Percentiles rank a stretch among this genome's conserved stretches.
Conservation (phyloP, 1,140 invertebrate genomes). For the Drosophila santomea region DNA sequence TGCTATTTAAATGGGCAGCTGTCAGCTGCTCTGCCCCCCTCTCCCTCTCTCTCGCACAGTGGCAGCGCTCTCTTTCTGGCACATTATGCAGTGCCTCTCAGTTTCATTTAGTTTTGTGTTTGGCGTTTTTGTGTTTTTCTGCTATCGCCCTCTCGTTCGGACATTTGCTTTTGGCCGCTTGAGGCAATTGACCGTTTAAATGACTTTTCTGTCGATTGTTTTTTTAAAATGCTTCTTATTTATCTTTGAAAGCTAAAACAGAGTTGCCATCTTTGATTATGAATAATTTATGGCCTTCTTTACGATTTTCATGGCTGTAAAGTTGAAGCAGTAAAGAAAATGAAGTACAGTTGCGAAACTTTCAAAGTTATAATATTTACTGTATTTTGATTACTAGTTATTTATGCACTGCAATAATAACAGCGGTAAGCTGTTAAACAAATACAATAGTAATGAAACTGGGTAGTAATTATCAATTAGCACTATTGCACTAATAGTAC, state of each 20-base stretch:
- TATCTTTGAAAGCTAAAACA: conserved; percentile 12
- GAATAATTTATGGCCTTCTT: not conserved
- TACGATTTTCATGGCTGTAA: not conserved
- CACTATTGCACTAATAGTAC: too few species aligned
- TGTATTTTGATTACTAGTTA: not conserved
- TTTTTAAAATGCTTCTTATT: conserved; percentile 37
- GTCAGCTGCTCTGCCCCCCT: conserved; percentile 34
- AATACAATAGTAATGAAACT: too few species aligned
- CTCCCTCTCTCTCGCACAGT: not conserved
- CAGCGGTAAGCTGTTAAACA: too few species aligned
- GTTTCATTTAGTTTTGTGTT: conserved; percentile 43
- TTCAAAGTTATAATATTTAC: too few species aligned
- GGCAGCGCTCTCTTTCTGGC: not conserved
- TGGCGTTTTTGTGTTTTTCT: conserved; percentile 23
- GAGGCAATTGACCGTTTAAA: conserved; percentile 83
- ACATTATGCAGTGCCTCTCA: conserved; percentile 8
- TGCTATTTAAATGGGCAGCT: conserved; percentile 38
- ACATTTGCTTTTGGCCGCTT: conserved; percentile 50
- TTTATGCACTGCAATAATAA: not conserved
- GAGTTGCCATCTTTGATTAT: conserved; percentile 28
- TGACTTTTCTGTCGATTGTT: conserved; percentile 56
- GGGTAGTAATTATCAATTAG: too few species aligned
- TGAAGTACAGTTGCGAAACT: not conserved
- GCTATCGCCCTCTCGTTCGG: conserved; percentile 41
- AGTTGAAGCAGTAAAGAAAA: not conserved